Evolutionary conservation across 2,113 vertebrate species (phyloP).

Genomic region (Entomyzon cyanotis): DNA sequence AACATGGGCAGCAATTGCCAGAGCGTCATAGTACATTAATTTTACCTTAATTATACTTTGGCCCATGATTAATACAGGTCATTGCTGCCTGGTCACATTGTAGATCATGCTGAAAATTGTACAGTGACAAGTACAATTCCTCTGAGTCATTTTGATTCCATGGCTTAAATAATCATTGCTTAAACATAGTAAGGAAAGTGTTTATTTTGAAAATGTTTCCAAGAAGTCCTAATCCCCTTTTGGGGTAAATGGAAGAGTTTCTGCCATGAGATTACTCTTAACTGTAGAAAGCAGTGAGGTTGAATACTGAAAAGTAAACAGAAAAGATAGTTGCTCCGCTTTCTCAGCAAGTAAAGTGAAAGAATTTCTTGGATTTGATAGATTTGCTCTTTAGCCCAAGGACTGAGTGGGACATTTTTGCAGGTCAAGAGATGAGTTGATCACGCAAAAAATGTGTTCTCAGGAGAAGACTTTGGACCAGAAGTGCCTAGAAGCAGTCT

Average conservation of each 20-base stretch:
- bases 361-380: background rate
- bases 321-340: background rate
- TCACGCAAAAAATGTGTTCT: background rate
- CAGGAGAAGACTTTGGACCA: background rate
- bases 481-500: background rate
- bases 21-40: slow-evolving; percentile 24
- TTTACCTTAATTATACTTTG: slow-evolving; percentile 22
- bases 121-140: slow-evolving; percentile 22
- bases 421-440: background rate
- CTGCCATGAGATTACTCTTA: background rate
- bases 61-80: slow-evolving; percentile 12
- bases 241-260: background rate
- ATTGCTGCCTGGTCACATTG: background rate
- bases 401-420: background rate
- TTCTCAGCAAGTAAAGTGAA: background rate
- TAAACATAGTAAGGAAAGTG: slow-evolving; percentile 1
- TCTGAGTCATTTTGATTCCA: slow-evolving; percentile 24
- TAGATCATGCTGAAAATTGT: slow-evolving; percentile 37
- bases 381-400: background rate
- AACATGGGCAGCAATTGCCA: background rate
- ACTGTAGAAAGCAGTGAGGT: background rate
- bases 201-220: slow-evolving; percentile 34
- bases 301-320: background rate
- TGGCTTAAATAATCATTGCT: slow-evolving; percentile 19
- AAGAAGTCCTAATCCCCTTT: slow-evolving; percentile 7